Evolutionary conservation across 2,113 vertebrate genomes (phyloP), one percentile per base, ranked within the genome.

Genomic region (Grallaria varia): DNA sequence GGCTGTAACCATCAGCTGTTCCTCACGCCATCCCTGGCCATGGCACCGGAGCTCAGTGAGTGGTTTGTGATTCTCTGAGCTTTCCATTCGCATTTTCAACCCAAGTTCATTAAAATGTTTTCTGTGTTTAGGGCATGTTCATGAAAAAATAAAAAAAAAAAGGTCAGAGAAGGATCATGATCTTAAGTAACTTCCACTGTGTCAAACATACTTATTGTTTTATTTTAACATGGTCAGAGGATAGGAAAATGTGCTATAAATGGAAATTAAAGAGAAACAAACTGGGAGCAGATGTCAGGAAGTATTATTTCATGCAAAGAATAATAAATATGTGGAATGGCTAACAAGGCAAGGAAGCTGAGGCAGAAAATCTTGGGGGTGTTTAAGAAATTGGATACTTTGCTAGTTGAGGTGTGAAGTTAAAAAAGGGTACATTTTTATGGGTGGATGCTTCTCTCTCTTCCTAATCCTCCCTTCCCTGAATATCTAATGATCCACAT

Each of bases 191-290:
- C 94, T 94, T 79, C 50, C 88, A 60, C 90, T 5, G 1, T 96
- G 88, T 96, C 93, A 97, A 81, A 79, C 92, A 68, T 96, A 75
- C 83, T 97, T 85, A 93, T 68, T 97, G 95, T 96, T 96, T 96
- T 95, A 92, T 94, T 98, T 93, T 90, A 97, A 95, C 72, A 84
- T 95, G 73, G 60, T 75, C 95, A 77, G 95, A 95, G 96, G 74
- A 95, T 97, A 97, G 87, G 78, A 95, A 97, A 98, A 95, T 87
- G 64, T 92, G 91, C 89, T 97, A 97, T 96, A 97, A 97, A 96
- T 95, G 95, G 94, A 96, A 97, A 93, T 96, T 91, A 81, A 94
- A 97, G 85, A 89, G 97, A 97, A 97, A 97, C 93, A 95, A 97
- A 96, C 93, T 84, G 91, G 93, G 93, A 97, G 87, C 91, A 95